Evolutionary conservation across 2,797 vertebrate genomes (phyloP), one percentile per base, ranked within the genome.

Genomic region (Rhyacichthys aspro): DNA sequence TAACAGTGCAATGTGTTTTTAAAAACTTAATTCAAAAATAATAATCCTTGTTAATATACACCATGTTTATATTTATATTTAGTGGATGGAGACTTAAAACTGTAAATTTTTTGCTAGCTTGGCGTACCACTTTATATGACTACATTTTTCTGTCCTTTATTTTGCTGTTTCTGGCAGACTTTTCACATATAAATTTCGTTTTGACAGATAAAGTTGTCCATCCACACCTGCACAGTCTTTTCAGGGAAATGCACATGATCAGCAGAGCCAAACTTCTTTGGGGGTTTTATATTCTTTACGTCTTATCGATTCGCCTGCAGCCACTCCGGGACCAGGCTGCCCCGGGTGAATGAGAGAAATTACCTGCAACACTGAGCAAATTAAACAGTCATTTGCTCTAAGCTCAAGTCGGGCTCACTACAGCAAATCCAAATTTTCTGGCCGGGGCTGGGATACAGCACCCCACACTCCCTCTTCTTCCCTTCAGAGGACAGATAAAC

Each of bases 321-420:
- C 72, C 75, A 64, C 74, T 82, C 65, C 81, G 68, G 72, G 76
- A 76, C 62, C 34, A 56, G 56, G 55, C 58, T 52, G 60, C 66
- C 34, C 17, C 16, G 11, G 68, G 63, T 54, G 62, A 85, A 85
- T 73, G 74, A 70, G 76, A 84, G 70, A 88, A 89, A 87, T 87
- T 74, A 87, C 85, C 78, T 85, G 83, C 86, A 87, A 86, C 78
- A 68, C 41, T 70, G 79, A 78, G 78, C 85, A 90, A 88, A 90
- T 91, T 80, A 90, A 90, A 86, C 74, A 78, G 75, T 81, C 74
- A 81, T 88, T 86, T 83, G 74, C 77, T 80, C 66, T 39, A 42
- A 84, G 79, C 61, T 69, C 63, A 64, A 78, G 68, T 46, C 43
- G 9, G 74, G 74, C 76, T 85, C 76, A 78, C 64, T 46, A 61